phyloP scores from a whole-genome alignment of 1,140 invertebrate species.

The Fragariocoptes setiger region DNA sequence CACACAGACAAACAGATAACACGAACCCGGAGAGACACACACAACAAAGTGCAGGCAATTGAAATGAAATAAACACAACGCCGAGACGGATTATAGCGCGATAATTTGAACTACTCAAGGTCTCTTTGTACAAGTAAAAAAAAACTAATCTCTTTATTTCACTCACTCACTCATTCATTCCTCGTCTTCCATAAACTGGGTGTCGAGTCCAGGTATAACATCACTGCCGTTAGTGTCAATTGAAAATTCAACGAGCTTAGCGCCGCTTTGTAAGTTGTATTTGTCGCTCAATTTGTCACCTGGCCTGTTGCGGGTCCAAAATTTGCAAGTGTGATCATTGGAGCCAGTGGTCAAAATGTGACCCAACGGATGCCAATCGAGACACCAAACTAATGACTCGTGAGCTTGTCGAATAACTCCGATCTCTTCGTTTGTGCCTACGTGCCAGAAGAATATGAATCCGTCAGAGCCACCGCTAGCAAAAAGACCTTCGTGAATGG shows the following conservation, averaged over 20 bases:
- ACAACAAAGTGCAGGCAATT: no score
- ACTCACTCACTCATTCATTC: no score
- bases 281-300: constrained; percentile 93
- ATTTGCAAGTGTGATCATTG: constrained; percentile 90
- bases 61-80: no score
- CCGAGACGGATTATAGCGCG: no score
- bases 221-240: not conserved
- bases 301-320: constrained; percentile 93
- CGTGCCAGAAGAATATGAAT: constrained; percentile 89
- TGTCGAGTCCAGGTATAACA: not conserved
- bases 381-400: constrained; percentile 91
- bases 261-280: constrained; percentile 21
- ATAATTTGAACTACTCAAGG: no score
- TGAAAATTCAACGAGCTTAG: not conserved
- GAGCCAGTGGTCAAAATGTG: constrained; percentile 92
- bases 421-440: constrained; percentile 87
- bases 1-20: no score
- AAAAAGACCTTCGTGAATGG: constrained; percentile 76
- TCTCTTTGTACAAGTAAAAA: no score
- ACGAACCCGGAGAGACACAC: no score
- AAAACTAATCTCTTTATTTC: no score
- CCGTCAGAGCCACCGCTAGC: constrained; percentile 89
- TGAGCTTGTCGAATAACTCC: constrained; percentile 90
- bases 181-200: no score
- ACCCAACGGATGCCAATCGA: constrained; percentile 94